phyloP scores from a whole-genome alignment of 2,888 invertebrate species.

The Torymus texanus region DNA sequence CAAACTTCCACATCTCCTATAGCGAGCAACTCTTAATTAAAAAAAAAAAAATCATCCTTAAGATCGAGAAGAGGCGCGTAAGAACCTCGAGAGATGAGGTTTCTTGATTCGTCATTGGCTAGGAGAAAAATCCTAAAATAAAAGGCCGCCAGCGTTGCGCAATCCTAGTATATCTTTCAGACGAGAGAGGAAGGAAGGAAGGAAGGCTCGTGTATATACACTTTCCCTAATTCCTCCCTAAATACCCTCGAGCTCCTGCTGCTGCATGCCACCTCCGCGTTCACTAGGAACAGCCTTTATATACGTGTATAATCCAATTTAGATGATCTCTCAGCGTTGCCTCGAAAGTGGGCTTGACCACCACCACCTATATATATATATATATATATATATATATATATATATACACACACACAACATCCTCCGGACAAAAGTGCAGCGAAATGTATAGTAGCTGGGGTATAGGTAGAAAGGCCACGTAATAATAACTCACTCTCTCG shows the following conservation, averaged over 20 bases:
- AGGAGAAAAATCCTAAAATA: conserved; percentile 9
- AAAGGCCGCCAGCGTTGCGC: conserved; percentile 3
- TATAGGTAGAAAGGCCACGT: too few species aligned
- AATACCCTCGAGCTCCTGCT: conserved; percentile 10
- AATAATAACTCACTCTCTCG: too few species aligned
- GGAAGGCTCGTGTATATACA: conserved; percentile 10
- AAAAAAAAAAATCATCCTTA: too few species aligned
- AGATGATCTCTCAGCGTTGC: conserved; percentile 11
- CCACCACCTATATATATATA: too few species aligned
- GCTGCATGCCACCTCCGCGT: too few species aligned
- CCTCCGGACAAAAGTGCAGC: neutral
- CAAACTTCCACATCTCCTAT: too few species aligned
- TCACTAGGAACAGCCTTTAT: neutral
- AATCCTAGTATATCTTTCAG: neutral
- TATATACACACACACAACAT: too few species aligned
- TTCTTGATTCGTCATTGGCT: conserved; percentile 4
- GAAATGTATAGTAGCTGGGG: neutral
- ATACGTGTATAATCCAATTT: conserved; percentile 20
- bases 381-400: too few species aligned
- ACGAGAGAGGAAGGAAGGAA: conserved; percentile 2
- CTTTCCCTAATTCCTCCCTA: conserved; percentile 44
- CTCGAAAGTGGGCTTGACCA: conserved; percentile 18
- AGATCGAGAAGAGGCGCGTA: too few species aligned
- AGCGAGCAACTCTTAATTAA: too few species aligned
- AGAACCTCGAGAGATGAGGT: conserved; percentile 1